These are phyloP conservation scores for Theocolax elegans DNA, from an alignment of 1,140 invertebrate species.

Conservation along the genomic window DNA sequence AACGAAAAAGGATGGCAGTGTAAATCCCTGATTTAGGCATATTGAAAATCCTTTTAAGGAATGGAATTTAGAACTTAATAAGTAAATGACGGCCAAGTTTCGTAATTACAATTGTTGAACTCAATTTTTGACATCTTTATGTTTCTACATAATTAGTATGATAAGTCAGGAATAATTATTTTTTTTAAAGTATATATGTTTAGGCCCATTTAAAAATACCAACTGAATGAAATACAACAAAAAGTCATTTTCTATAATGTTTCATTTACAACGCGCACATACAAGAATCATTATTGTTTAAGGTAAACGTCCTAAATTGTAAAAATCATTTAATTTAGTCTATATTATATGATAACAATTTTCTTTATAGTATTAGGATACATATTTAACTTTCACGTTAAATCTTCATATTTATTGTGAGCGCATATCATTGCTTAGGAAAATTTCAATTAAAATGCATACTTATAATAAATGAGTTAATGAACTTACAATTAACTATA, in stretches of 20 bases:
- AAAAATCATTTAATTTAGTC: slow-evolving; percentile 25
- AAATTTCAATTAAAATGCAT: slow-evolving; percentile 8
- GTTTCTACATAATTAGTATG: too few species aligned
- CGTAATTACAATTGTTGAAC: slow-evolving; percentile 5
- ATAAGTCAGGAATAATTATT: not conserved
- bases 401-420: slow-evolving; percentile 30
- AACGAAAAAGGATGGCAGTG: slow-evolving; percentile 70
- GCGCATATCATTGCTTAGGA: slow-evolving; percentile 2
- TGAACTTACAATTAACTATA: too few species aligned
- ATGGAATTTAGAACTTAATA: slow-evolving; percentile 34
- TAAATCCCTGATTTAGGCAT: slow-evolving; percentile 61
- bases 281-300: slow-evolving; percentile 26
- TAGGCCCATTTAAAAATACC: not conserved
- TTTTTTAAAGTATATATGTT: not conserved
- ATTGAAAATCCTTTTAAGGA: slow-evolving; percentile 33
- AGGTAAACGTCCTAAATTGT: slow-evolving; percentile 21
- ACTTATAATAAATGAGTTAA: too few species aligned
- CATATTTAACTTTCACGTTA: slow-evolving; percentile 19
- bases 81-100: slow-evolving; percentile 29
- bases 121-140: too few species aligned
- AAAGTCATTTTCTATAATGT: slow-evolving; percentile 14
- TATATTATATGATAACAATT: too few species aligned
- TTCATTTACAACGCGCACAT: slow-evolving; percentile 22
- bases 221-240: slow-evolving; percentile 5
- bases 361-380: slow-evolving; percentile 23